Percentiles rank a stretch among this genome's conserved stretches.
Conservation (phyloP, 2,888 invertebrate genomes). For the Allolobophora icterica region DNA sequence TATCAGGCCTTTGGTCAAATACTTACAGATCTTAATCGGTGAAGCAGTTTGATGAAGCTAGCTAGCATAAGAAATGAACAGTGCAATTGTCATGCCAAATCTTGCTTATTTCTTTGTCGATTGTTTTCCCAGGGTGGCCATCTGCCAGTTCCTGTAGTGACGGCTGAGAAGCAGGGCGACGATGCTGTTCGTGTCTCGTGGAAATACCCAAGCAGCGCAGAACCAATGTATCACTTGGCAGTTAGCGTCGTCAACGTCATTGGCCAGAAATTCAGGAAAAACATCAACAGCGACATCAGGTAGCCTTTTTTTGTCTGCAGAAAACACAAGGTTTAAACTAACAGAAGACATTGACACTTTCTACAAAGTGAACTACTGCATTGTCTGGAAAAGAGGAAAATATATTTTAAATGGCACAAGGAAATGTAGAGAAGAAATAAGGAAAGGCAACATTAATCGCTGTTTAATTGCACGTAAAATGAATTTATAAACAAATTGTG, state of each 20-base stretch:
- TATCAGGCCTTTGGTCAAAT: background rate
- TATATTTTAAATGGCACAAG: too few species aligned
- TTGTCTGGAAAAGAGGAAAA: too few species aligned
- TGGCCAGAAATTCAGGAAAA: conserved; percentile 56
- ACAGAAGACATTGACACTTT: background rate
- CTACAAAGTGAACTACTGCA: too few species aligned
- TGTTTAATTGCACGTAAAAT: too few species aligned
- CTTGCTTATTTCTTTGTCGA: background rate
- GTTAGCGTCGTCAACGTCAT: conserved; percentile 62
- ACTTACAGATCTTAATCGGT: too few species aligned
- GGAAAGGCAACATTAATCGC: too few species aligned
- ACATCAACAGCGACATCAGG: conserved; percentile 63
- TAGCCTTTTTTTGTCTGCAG: conserved; percentile 41
- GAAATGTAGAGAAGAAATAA: too few species aligned
- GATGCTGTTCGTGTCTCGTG: conserved; percentile 57
- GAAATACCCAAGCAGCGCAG: conserved; percentile 53
- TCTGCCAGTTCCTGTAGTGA: conserved; percentile 60
- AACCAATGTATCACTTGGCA: conserved; percentile 56
- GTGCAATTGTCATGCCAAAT: background rate
- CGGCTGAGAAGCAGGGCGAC: conserved; percentile 55
- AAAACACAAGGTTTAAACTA: background rate
- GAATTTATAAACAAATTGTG: too few species aligned
- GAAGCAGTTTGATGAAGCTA: too few species aligned
- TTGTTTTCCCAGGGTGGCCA: conserved; percentile 39
- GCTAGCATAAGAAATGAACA: too few species aligned